Percentiles rank a stretch among this genome's conserved stretches.
Evolutionary conservation across 2,113 vertebrate species (phyloP).

Genomic region (Colinus virginianus): DNA sequence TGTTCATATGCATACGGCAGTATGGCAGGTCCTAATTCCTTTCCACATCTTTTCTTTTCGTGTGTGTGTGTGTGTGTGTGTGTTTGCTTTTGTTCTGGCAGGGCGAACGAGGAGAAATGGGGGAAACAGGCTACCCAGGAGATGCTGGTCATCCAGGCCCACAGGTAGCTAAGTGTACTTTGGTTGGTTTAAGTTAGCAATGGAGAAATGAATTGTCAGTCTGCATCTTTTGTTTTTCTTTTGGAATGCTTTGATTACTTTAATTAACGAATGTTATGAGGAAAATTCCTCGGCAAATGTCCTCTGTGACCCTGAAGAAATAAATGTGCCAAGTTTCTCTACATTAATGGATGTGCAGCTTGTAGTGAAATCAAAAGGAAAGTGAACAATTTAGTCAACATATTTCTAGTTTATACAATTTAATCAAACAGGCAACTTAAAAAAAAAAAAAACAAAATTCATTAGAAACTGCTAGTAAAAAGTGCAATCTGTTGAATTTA

Average conservation of each 20-base stretch:
- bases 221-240: neutral
- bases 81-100: slow-evolving; percentile 24
- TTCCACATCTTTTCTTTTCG: neutral
- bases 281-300: neutral
- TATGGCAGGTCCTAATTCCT: neutral
- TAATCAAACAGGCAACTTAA: neutral
- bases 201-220: neutral
- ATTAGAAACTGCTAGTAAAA: neutral
- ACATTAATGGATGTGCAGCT: neutral
- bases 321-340: neutral
- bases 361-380: neutral
- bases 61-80: neutral
- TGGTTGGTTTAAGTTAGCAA: neutral
- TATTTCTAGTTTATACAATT: neutral
- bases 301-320: neutral
- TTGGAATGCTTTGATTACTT: neutral
- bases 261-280: neutral
- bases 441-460: neutral
- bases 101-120: slow-evolving; percentile 62
- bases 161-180: slow-evolving; percentile 53
- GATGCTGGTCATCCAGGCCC: slow-evolving; percentile 59
- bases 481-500: neutral
- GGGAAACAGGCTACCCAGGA: slow-evolving; percentile 62
- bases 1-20: neutral
- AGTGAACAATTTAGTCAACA: neutral